Conservation (phyloP, 2,113 vertebrate genomes). For the Echinops telfairi region DNA sequence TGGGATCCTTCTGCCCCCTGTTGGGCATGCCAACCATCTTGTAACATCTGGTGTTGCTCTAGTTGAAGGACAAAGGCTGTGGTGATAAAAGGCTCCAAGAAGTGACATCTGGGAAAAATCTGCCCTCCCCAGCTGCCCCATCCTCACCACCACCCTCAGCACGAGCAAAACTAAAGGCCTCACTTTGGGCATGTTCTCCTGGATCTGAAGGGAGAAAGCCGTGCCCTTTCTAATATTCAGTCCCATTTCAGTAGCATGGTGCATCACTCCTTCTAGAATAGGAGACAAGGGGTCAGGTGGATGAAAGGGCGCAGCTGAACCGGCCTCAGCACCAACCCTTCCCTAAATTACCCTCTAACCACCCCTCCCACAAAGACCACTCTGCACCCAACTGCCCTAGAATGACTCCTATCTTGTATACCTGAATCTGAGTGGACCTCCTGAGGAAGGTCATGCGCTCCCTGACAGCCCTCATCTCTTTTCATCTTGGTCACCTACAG, state of each 20-base stretch:
- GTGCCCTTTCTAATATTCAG: conserved; percentile 88
- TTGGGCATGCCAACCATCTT: conserved; percentile 87
- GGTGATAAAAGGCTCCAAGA: neutral
- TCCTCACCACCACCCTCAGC: neutral
- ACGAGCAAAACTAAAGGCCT: neutral
- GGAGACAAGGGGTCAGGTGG: neutral
- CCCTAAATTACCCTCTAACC: neutral
- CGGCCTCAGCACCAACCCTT: neutral
- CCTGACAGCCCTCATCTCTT: no score
- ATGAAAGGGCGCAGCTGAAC: neutral
- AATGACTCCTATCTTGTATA: neutral
- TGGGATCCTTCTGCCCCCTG: conserved; percentile 82
- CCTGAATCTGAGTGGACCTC: conserved; percentile 84
- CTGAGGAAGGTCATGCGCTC: no score
- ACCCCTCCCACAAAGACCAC: neutral
- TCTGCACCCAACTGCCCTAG: neutral
- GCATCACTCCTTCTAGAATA: conserved; percentile 82
- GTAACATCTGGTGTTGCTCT: conserved; percentile 90
- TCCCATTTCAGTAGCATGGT: conserved; percentile 88
- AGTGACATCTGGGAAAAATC: neutral
- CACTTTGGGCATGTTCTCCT: conserved; percentile 91
- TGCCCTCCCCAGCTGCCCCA: neutral
- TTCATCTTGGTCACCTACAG: no score
- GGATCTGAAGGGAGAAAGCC: conserved; percentile 88
- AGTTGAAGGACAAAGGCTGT: conserved; percentile 86